These are phyloP conservation scores for Drosophila seclusa DNA, from an alignment of 2,888 invertebrate species.

Conservation along the genomic window DNA sequence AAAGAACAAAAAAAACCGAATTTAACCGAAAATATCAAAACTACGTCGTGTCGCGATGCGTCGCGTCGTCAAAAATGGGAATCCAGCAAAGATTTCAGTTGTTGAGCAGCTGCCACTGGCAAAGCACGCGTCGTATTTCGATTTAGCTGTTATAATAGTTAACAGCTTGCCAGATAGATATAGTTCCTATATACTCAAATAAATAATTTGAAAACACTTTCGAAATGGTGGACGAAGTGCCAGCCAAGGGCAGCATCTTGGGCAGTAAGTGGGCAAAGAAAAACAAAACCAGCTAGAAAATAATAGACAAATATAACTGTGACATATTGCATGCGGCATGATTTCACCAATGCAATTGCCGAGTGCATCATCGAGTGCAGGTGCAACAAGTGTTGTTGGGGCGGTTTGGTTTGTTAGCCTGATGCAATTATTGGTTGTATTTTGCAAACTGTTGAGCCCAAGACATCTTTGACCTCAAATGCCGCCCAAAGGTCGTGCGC, in stretches of 20 bases:
- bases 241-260: constrained; percentile 87
- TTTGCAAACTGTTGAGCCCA: constrained; percentile 15
- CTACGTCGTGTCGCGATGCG: constrained; percentile 7
- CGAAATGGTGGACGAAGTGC: constrained; percentile 86
- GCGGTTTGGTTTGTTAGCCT: constrained; percentile 4
- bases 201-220: constrained; percentile 15
- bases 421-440: constrained; percentile 34
- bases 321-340: constrained; percentile 5
- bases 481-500: constrained; percentile 59
- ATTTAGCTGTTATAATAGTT: constrained; percentile 20
- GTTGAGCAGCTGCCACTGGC: constrained; percentile 66
- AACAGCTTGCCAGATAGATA: not conserved
- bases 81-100: constrained; percentile 65
- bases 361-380: constrained; percentile 54
- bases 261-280: constrained; percentile 86
- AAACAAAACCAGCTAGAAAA: not conserved
- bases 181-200: not conserved
- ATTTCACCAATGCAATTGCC: constrained; percentile 52
- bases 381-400: constrained; percentile 70
- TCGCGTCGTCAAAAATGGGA: constrained; percentile 29
- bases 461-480: constrained; percentile 64
- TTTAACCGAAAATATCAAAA: constrained; percentile 52
- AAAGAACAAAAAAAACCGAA: constrained; percentile 28
- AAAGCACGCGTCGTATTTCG: constrained; percentile 59
- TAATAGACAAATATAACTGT: not conserved